These are phyloP conservation scores for Sminthurinus signatus DNA, from an alignment of 1,140 invertebrate species.

Conservation along the genomic window DNA sequence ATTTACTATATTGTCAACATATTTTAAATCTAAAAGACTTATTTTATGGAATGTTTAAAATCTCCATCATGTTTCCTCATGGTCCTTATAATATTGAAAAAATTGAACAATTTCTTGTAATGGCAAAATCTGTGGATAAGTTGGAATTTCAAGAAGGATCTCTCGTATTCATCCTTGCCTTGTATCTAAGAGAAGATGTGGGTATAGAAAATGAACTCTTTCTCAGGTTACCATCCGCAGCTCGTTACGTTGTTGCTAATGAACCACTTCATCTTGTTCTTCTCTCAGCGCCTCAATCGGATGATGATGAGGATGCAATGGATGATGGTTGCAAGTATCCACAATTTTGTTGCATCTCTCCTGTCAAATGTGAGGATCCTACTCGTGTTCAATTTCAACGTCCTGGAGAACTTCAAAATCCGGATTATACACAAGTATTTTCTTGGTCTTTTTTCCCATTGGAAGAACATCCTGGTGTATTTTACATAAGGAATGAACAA, in stretches of 20 bases:
- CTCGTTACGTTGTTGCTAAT: background rate
- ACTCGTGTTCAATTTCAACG: background rate
- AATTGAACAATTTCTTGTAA: background rate
- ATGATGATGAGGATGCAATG: background rate
- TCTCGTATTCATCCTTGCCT: background rate
- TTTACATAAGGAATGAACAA: background rate
- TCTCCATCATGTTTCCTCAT: background rate
- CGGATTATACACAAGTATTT: background rate
- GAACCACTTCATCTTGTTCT: background rate
- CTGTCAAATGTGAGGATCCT: background rate
- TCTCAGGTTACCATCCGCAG: background rate
- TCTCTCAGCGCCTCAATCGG: background rate
- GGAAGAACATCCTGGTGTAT: background rate
- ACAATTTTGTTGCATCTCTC: background rate
- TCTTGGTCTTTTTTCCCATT: background rate
- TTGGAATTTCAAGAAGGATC: background rate
- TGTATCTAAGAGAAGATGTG: background rate
- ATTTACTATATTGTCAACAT: background rate
- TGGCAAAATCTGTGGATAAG: background rate
- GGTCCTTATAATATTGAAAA: background rate
- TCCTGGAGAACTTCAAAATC: background rate
- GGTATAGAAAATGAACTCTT: constrained; percentile 1
- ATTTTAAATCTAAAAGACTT: background rate
- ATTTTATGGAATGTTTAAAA: background rate
- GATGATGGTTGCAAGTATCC: background rate